phyloP scores from a whole-genome alignment of 2,888 invertebrate genomes.

The Calliscelio sp. region DNA sequence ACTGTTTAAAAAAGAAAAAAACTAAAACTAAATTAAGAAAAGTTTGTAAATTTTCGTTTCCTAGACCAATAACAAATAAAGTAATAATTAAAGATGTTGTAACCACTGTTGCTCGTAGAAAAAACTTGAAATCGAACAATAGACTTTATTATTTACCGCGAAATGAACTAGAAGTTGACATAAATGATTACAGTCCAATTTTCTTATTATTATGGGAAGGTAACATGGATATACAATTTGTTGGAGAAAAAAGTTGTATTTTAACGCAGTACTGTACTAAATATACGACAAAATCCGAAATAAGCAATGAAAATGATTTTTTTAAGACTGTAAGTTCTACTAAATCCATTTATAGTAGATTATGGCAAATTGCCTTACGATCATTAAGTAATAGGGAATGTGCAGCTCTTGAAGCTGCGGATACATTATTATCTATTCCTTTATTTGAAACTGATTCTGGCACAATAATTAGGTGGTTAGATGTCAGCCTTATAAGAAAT shows the following conservation, averaged over 20 bases:
- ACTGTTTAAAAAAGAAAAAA: constrained; percentile 71
- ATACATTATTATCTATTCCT: constrained; percentile 3
- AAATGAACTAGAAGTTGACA: constrained; percentile 62
- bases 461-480: constrained; percentile 6
- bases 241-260: constrained; percentile 75
- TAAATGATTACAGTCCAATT: constrained; percentile 77
- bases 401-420: constrained; percentile 5
- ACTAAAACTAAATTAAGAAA: constrained; percentile 35
- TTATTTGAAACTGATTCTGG: constrained; percentile 1
- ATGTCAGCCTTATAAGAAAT: constrained; percentile 14
- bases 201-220: constrained; percentile 73
- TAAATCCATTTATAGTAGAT: not conserved
- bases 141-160: constrained; percentile 79
- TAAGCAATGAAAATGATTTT: constrained; percentile 68
- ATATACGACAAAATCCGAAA: constrained; percentile 79
- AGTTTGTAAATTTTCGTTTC: constrained; percentile 76
- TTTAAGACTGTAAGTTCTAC: not conserved
- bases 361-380: constrained; percentile 3
- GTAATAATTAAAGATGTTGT: constrained; percentile 68
- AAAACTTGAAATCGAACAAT: constrained; percentile 74
- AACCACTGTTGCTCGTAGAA: constrained; percentile 76
- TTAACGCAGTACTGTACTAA: constrained; percentile 78
- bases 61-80: constrained; percentile 64
- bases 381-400: constrained; percentile 12
- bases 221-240: too few relatives aligned